A percentile compares a stretch with the other conserved stretches of the same genome.
phyloP scores from a whole-genome alignment of 2,888 invertebrate species.

The Myopa tessellatipennis region DNA sequence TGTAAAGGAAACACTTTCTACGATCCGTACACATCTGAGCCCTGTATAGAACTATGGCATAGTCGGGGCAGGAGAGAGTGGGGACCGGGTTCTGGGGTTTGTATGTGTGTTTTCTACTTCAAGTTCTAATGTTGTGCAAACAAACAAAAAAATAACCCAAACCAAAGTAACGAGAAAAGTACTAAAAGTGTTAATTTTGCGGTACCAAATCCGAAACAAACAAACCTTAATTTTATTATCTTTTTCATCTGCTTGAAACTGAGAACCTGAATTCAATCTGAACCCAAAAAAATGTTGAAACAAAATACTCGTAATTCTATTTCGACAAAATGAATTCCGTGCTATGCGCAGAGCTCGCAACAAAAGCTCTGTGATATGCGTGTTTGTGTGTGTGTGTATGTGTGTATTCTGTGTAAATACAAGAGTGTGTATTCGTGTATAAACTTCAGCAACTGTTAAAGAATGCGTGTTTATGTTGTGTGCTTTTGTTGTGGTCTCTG shows the following conservation, averaged over 20 bases:
- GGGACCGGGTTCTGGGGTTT: neutral
- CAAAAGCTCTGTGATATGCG: neutral
- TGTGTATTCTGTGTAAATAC: neutral
- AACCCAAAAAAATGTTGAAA: too few species aligned
- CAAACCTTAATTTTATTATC: neutral
- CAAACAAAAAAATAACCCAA: conserved; percentile 13
- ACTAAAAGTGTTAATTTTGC: neutral
- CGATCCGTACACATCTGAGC: neutral
- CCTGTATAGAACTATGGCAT: too few species aligned
- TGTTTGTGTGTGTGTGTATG: neutral
- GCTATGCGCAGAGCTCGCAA: neutral
- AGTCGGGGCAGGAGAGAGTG: neutral
- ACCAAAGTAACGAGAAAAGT: neutral
- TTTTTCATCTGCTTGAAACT: too few species aligned
- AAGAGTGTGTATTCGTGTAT: neutral
- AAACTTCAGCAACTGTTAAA: too few species aligned
- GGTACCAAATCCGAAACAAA: neutral
- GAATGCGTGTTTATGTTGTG: neutral
- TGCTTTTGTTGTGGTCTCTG: neutral
- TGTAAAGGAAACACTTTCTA: neutral
- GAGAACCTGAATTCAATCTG: too few species aligned
- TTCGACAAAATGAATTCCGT: neutral
- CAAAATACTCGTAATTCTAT: too few species aligned
- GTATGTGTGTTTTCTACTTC: neutral
- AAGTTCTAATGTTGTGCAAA: neutral